phyloP scores from a whole-genome alignment of 1,140 invertebrate species.

The Drosophila ironensis region DNA sequence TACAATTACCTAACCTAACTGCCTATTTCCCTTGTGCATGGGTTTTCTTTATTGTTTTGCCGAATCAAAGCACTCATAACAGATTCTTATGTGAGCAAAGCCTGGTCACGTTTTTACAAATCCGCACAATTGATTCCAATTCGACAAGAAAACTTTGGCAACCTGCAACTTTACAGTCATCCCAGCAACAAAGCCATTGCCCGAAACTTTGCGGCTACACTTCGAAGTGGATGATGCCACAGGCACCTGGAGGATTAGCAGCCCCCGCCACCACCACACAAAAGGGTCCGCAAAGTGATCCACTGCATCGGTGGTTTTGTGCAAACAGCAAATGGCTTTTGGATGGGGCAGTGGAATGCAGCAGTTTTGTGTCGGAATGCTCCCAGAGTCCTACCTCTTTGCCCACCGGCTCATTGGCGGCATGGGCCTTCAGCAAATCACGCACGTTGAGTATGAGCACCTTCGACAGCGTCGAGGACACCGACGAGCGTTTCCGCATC shows the following conservation, averaged over 20 bases:
- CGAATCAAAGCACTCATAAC: background rate
- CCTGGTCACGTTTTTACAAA: conserved; percentile 21
- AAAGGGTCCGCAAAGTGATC: background rate
- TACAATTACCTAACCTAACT: too few relatives aligned
- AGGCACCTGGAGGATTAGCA: conserved; percentile 9
- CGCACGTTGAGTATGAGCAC: conserved; percentile 81
- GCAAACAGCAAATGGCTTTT: background rate
- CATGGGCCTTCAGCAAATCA: conserved; percentile 67
- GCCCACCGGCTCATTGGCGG: conserved; percentile 24
- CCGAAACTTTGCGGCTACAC: conserved; percentile 41
- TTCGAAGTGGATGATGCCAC: background rate
- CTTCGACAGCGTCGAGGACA: conserved; percentile 78
- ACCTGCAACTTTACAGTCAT: conserved; percentile 35
- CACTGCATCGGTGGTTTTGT: background rate
- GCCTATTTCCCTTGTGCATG: too few relatives aligned
- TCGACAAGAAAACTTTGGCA: conserved; percentile 25
- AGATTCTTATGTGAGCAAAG: background rate
- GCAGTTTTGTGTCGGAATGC: too few relatives aligned
- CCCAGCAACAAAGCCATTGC: conserved; percentile 27
- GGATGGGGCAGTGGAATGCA: background rate
- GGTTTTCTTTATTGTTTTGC: background rate
- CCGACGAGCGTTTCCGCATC: conserved; percentile 72
- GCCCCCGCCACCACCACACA: background rate
- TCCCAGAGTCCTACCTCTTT: conserved; percentile 48
- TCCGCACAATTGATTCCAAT: conserved; percentile 38